Conservation (phyloP, 2,888 invertebrate species). For the Cosmia trapezina region DNA sequence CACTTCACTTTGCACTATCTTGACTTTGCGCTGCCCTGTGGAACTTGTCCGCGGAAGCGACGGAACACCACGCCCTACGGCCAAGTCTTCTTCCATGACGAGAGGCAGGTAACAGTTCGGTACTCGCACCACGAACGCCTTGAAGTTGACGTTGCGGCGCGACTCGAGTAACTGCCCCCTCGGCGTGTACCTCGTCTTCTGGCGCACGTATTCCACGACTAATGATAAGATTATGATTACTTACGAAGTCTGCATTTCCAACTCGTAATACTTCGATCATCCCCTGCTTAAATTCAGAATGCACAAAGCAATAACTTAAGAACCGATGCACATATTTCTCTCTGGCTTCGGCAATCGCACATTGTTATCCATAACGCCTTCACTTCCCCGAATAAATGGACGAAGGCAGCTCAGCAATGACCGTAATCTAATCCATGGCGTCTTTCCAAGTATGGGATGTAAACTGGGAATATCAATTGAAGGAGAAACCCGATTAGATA, state of each 20-base stretch:
- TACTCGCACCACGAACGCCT: too few relatives aligned
- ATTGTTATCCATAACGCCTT: constrained; percentile 40
- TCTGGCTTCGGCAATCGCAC: not conserved
- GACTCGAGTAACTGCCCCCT: too few relatives aligned
- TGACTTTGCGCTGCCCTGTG: too few relatives aligned
- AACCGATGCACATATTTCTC: not conserved
- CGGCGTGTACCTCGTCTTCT: too few relatives aligned
- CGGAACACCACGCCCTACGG: too few relatives aligned
- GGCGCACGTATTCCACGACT: too few relatives aligned
- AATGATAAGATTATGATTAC: not conserved
- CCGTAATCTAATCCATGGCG: constrained; percentile 37
- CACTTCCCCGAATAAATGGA: constrained; percentile 34
- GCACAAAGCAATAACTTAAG: constrained; percentile 2
- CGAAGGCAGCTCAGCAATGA: constrained; percentile 12
- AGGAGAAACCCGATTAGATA: constrained; percentile 30
- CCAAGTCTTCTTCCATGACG: too few relatives aligned
- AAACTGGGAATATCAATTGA: constrained; percentile 35
- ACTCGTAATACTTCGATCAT: not conserved
- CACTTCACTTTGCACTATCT: too few relatives aligned
- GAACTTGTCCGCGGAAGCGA: too few relatives aligned
- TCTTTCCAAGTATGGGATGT: constrained; percentile 24
- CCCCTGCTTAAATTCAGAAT: not conserved
- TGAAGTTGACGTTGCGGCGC: too few relatives aligned
- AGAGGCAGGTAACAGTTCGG: too few relatives aligned
- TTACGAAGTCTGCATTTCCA: not conserved